Base-by-base conservation (phyloP, 1,140 invertebrate species). In the Zaprionus vittiger region DNA sequence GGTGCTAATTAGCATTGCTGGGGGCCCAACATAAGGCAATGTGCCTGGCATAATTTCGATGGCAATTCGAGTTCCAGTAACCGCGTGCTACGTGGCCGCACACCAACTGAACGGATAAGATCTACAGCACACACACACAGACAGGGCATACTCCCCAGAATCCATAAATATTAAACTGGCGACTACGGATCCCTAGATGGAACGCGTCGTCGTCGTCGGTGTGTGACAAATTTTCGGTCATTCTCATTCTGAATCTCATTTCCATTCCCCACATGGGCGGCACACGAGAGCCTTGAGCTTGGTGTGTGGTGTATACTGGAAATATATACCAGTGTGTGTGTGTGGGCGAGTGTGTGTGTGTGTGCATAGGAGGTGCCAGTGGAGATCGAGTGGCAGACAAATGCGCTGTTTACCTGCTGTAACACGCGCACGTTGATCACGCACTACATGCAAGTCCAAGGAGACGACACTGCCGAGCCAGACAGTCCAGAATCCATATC, bases 341-440 rank as follows among this genome's bases (percentile, higher is more conserved):
- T 59, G 28, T 28, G 26, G 7, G 28, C 28, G 28, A 9, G 28
- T 28, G 28, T 28, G 26, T 28, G 26, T 28, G 26, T 7, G 12
- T 12, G 37, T 41, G 15, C 44, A 2, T 24, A 6, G 20, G 52
- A 26, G 52, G 5, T 62, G 60, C 24, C 22, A 28, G 66, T 85
- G 75, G 63, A 55, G 78, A 77, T 76, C 77, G 72, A 75, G 62
- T 79, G 55, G 66, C 76, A 76, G 77, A 82, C 85, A 90, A 90
- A 90, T 90, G 79, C 85, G 85, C 85, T 82, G 73, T 85, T 91
- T 90, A 85, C 86, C 85, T 90, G 85, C 86, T 80, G 70, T 55
- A 86, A 86, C 83, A 86, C 83, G 83, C 83, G 75, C 79, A 85
- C 77, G 62, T 63, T 54, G 61, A 62, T 71, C 60, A 65, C 62